Evolutionary conservation across 2,888 invertebrate genomes (phyloP).

Genomic region (Pimpla rufipes): DNA sequence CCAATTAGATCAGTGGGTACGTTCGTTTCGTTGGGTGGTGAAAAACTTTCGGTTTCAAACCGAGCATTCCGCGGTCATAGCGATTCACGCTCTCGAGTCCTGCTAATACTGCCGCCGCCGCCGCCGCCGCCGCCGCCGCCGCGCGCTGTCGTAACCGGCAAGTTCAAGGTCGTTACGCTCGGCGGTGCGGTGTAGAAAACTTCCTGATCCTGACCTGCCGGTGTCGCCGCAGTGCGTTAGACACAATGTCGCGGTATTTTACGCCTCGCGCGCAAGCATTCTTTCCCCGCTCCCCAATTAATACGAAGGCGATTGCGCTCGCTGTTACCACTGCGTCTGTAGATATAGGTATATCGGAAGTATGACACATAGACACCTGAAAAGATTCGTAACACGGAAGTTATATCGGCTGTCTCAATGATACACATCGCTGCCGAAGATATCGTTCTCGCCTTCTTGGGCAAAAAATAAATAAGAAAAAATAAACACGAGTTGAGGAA

Average conservation of each 20-base stretch:
- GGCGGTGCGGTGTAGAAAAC: slow-evolving; percentile 69
- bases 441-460: slow-evolving; percentile 27
- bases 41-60: slow-evolving; percentile 18
- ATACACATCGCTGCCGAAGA: slow-evolving; percentile 33
- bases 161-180: slow-evolving; percentile 79
- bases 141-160: slow-evolving; percentile 68
- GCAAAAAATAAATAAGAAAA: slow-evolving; percentile 40
- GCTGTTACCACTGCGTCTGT: too few species aligned
- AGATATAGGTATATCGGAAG: not conserved
- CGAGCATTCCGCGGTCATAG: not conserved
- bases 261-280: slow-evolving; percentile 16
- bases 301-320: too few species aligned
- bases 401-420: slow-evolving; percentile 11
- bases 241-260: slow-evolving; percentile 63
- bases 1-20: not conserved
- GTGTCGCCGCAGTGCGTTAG: slow-evolving; percentile 57
- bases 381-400: slow-evolving; percentile 23
- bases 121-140: not conserved
- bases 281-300: slow-evolving; percentile 43
- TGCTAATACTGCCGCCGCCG: slow-evolving; percentile 26
- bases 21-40: not conserved
- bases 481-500: slow-evolving; percentile 13
- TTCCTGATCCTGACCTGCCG: slow-evolving; percentile 70
- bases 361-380: slow-evolving; percentile 6
- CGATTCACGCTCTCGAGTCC: slow-evolving; percentile 22